Conservation (phyloP, 2,888 invertebrate genomes). For the Morpho deidamia region DNA sequence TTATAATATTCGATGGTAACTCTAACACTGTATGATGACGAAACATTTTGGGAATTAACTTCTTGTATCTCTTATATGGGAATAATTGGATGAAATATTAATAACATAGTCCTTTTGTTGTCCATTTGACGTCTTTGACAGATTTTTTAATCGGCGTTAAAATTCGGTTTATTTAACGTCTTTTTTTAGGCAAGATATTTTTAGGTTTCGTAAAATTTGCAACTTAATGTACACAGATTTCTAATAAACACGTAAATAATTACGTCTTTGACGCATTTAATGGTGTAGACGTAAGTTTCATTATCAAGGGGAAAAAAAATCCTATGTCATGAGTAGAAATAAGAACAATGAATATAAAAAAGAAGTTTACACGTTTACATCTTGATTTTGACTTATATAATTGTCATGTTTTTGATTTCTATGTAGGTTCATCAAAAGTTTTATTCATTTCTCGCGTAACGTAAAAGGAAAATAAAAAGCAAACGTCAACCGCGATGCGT, state of each 20-base stretch:
- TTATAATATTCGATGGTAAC: background rate
- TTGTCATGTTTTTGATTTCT: too few species aligned
- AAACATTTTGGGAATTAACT: slow-evolving; percentile 55
- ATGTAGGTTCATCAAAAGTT: background rate
- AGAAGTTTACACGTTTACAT: too few species aligned
- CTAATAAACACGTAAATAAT: too few species aligned
- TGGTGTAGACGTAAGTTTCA: too few species aligned
- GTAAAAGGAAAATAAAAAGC: slow-evolving; percentile 3
- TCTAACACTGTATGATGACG: slow-evolving; percentile 50
- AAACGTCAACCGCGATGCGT: slow-evolving; percentile 15
- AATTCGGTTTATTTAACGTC: background rate
- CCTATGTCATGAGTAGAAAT: too few species aligned
- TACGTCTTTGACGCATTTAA: too few species aligned
- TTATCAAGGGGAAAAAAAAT: too few species aligned
- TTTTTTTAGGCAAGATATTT: background rate
- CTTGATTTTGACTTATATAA: too few species aligned
- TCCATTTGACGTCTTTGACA: slow-evolving; percentile 30
- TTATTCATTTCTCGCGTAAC: background rate
- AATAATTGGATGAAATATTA: slow-evolving; percentile 63
- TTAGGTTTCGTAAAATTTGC: background rate
- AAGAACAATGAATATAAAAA: too few species aligned
- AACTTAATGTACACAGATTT: too few species aligned
- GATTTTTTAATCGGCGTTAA: slow-evolving; percentile 14
- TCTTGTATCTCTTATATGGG: slow-evolving; percentile 53
- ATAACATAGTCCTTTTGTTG: slow-evolving; percentile 37